These are phyloP conservation scores for Coendou prehensilis DNA, from an alignment of 2,797 vertebrate species.

Conservation along the genomic window DNA sequence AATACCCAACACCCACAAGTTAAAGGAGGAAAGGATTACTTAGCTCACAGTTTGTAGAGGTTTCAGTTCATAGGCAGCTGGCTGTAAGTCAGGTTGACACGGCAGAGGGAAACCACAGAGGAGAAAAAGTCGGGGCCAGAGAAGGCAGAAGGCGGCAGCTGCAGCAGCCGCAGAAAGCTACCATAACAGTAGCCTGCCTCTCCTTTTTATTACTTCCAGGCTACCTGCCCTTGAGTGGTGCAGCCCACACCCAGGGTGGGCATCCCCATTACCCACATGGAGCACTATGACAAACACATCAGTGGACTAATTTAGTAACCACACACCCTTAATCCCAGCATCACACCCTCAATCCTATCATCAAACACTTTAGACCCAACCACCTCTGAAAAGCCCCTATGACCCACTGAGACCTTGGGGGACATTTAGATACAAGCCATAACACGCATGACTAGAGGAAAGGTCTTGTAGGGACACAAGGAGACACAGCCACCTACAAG, in stretches of 20 bases:
- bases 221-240: background rate
- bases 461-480: background rate
- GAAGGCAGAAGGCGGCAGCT: background rate
- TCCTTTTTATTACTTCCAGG: background rate
- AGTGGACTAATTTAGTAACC: background rate
- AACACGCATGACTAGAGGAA: background rate
- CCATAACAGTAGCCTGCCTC: background rate
- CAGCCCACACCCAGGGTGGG: background rate
- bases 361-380: background rate
- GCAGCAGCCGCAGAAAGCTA: background rate
- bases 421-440: background rate
- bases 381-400: background rate
- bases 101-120: background rate
- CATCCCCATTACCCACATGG: background rate
- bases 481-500: background rate
- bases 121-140: background rate
- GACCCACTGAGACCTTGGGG: background rate
- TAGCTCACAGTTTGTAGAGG: background rate
- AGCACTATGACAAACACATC: background rate
- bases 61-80: background rate
- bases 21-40: background rate
- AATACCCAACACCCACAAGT: background rate
- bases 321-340: background rate
- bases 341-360: no score
- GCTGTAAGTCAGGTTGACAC: background rate